Evolutionary conservation across 2,797 vertebrate genomes (phyloP).

Genomic region (Tauraco hartlaubi): DNA sequence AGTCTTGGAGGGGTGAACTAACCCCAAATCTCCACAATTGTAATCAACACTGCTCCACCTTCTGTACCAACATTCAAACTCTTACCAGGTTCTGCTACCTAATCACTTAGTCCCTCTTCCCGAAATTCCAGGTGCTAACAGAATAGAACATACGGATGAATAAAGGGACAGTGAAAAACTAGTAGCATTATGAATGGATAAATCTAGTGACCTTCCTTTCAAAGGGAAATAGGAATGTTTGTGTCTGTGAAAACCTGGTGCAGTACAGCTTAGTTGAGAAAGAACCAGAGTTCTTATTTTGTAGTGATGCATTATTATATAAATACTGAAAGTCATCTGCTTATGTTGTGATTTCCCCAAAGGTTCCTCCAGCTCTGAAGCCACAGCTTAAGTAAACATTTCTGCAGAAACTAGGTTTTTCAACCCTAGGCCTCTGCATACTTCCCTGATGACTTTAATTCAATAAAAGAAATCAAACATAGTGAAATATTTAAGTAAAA

Average conservation of each 20-base stretch:
- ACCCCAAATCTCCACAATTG: not conserved
- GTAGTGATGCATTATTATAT: not conserved
- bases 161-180: not conserved
- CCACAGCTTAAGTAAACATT: not conserved
- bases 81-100: not conserved
- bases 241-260: not conserved
- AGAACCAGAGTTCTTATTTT: not conserved
- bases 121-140: not conserved
- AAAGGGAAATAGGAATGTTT: rapidly evolving
- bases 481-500: not conserved
- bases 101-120: not conserved
- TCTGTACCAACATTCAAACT: not conserved
- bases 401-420: not conserved
- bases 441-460: not conserved
- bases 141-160: not conserved
- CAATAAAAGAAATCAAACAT: not conserved
- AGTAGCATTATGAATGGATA: too few relatives aligned
- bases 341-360: not conserved
- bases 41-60: not conserved
- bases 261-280: not conserved
- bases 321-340: not conserved
- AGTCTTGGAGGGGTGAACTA: not conserved
- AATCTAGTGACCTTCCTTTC: not conserved
- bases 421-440: not conserved
- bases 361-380: not conserved